Evolutionary conservation across 2,113 vertebrate genomes (phyloP).

Genomic region (Microcebus tavaratra): DNA sequence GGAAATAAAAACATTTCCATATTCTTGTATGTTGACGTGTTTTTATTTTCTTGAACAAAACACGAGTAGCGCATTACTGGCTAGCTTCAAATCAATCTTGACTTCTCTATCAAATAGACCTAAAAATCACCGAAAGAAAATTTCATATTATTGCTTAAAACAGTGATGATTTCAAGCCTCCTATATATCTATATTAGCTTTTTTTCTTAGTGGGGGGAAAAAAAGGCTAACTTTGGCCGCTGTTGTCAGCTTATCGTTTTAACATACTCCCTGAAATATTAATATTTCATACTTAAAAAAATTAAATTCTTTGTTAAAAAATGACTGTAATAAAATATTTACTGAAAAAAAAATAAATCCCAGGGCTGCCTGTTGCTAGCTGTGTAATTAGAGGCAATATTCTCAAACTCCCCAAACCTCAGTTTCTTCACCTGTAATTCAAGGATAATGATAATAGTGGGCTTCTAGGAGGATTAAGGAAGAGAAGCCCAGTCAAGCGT

Average conservation of each 20-base stretch:
- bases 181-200: not conserved
- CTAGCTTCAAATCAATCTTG: not conserved
- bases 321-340: not conserved
- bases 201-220: not conserved
- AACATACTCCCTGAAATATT: not conserved
- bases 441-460: not conserved
- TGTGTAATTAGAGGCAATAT: not conserved
- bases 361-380: not conserved
- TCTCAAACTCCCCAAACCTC: not conserved
- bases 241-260: not conserved
- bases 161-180: conserved; percentile 13
- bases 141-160: not conserved
- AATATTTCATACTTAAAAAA: not conserved
- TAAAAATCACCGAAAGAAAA: not conserved
- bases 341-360: not conserved
- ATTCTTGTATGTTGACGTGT: not conserved
- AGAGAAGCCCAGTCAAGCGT: not conserved
- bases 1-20: conserved; percentile 8
- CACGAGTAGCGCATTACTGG: not conserved
- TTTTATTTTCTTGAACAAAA: conserved; percentile 33
- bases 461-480: not conserved
- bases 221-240: not conserved
- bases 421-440: not conserved
- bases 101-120: conserved; percentile 21
- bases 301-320: conserved; percentile 8